A percentile compares a stretch with the other conserved stretches of the same genome.
These are phyloP conservation scores for Andricus quercusramuli DNA, from an alignment of 2,888 invertebrate genomes.

Conservation along the genomic window DNA sequence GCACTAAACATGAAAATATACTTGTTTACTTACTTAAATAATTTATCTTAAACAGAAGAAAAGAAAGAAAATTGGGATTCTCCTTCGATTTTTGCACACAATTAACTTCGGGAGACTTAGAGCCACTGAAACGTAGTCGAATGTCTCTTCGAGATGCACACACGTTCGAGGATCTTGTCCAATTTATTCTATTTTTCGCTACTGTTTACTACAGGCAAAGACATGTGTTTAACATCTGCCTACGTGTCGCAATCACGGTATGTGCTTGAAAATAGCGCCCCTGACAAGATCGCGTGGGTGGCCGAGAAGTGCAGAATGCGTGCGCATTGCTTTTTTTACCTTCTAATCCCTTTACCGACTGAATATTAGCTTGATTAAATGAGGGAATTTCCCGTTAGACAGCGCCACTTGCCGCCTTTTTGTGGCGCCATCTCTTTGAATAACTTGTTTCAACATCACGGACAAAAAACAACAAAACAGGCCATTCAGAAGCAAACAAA, in stretches of 20 bases:
- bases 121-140: conserved; percentile 32
- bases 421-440: conserved; percentile 11
- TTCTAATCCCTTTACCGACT: conserved; percentile 39
- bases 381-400: background rate
- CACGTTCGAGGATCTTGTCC: conserved; percentile 28
- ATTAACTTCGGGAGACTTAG: background rate
- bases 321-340: background rate
- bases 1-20: conserved; percentile 33
- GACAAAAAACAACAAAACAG: background rate
- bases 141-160: conserved; percentile 17
- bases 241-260: conserved; percentile 44
- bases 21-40: conserved; percentile 36
- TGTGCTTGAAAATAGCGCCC: conserved; percentile 45
- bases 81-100: conserved; percentile 17
- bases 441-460: background rate
- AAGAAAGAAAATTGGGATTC: conserved; percentile 13
- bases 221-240: conserved; percentile 48
- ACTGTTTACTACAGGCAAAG: conserved; percentile 40
- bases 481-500: background rate
- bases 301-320: conserved; percentile 33
- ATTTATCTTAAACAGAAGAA: conserved; percentile 4
- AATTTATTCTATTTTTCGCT: conserved; percentile 42
- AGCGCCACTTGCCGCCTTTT: conserved; percentile 2
- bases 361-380: conserved; percentile 2
- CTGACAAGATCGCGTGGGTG: conserved; percentile 41